These are phyloP conservation scores for Dendrolimus kikuchii DNA, from an alignment of 1,140 invertebrate species.

Conservation along the genomic window DNA sequence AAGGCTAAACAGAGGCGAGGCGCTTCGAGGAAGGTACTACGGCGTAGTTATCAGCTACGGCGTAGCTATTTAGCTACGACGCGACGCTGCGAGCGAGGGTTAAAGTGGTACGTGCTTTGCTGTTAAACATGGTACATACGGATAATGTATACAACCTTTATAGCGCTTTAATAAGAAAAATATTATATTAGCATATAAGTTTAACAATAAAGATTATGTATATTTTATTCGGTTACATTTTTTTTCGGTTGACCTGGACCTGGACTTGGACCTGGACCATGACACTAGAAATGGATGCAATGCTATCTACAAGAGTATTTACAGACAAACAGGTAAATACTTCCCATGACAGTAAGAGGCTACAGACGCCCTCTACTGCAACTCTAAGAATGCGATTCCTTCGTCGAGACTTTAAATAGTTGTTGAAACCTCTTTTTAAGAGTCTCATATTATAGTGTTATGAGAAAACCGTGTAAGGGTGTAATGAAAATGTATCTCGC, in stretches of 20 bases:
- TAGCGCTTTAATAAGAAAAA: constrained; percentile 5
- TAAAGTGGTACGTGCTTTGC: constrained; percentile 19
- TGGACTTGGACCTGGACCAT: no score
- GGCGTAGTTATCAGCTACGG: constrained; percentile 22
- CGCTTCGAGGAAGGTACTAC: constrained; percentile 14
- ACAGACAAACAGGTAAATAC: no score
- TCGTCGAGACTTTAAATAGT: no score
- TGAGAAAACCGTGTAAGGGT: no score
- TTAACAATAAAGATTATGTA: not conserved
- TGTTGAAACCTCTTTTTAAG: no score
- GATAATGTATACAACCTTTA: not conserved
- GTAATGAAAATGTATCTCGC: no score
- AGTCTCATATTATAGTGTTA: no score
- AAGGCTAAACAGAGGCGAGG: constrained; percentile 17
- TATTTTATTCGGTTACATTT: not conserved
- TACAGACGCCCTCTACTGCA: no score
- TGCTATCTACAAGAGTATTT: no score
- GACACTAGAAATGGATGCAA: no score
- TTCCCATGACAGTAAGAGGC: no score
- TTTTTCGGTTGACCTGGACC: not conserved
- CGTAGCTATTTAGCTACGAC: constrained; percentile 16
- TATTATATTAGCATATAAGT: not conserved
- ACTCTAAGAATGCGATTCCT: no score
- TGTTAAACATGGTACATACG: constrained; percentile 11
- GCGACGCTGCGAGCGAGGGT: constrained; percentile 8